phyloP scores from a whole-genome alignment of 2,797 vertebrate genomes.

The Halcyon leucocephala region DNA sequence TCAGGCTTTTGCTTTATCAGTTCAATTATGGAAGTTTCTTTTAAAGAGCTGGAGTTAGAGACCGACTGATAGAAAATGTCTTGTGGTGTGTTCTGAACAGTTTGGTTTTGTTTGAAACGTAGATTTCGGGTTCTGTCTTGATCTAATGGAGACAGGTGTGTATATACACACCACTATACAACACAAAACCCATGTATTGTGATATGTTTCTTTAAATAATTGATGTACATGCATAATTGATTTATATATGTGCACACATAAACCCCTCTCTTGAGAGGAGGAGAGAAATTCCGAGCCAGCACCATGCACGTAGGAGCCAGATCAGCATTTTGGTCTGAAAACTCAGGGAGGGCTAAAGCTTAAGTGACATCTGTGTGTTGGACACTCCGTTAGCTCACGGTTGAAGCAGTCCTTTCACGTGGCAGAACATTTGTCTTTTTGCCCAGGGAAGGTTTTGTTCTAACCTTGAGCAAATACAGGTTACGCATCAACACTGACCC shows the following conservation, averaged over 20 bases:
- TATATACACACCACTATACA: not conserved
- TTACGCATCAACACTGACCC: not conserved
- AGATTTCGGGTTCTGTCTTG: not conserved
- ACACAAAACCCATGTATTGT: accelerated
- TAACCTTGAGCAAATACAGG: not conserved
- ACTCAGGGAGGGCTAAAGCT: not conserved
- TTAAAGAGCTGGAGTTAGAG: not conserved
- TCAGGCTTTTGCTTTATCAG: not conserved
- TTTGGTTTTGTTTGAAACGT: not conserved
- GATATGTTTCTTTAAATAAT: not conserved
- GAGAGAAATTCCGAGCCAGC: not conserved
- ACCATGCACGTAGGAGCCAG: not conserved
- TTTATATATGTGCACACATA: accelerated
- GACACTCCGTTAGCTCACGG: not conserved
- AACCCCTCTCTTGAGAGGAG: no score
- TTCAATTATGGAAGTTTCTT: not conserved
- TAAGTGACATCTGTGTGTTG: not conserved
- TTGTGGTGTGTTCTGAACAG: not conserved
- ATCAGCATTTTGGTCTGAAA: not conserved
- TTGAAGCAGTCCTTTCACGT: not conserved
- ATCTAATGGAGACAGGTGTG: not conserved
- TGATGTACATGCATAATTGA: no score
- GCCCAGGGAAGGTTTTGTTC: not conserved
- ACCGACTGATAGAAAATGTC: not conserved
- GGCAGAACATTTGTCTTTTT: not conserved